These are phyloP conservation scores for Diuraphis noxia DNA, from an alignment of 1,140 invertebrate genomes.

Conservation along the genomic window DNA sequence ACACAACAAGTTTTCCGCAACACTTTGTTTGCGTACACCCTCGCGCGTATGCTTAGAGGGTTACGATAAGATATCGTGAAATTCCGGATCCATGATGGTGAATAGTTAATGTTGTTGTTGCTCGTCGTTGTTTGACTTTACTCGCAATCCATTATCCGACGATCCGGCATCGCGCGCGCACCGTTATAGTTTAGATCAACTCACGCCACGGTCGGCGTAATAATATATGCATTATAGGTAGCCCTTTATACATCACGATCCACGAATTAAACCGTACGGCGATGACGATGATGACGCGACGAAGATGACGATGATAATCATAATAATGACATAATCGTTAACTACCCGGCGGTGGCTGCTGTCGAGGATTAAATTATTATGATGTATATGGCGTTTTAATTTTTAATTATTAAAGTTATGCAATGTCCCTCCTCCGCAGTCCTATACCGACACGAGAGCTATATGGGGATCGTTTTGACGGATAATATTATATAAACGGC, in stretches of 20 bases:
- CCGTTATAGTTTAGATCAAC: too few species aligned
- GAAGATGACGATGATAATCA: background rate
- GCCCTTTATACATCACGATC: background rate
- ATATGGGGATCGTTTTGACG: background rate
- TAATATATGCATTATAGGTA: background rate
- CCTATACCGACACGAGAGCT: background rate
- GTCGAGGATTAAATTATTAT: conserved; percentile 11
- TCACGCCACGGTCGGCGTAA: background rate
- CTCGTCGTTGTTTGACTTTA: background rate
- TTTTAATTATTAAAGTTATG: background rate
- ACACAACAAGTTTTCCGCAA: conserved; percentile 14
- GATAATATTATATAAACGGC: background rate
- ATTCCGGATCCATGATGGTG: background rate
- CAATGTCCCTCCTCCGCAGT: background rate
- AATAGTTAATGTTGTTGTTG: background rate
- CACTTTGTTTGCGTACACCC: background rate
- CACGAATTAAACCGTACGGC: background rate
- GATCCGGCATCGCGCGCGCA: background rate
- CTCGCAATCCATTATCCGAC: background rate
- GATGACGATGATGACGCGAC: background rate
- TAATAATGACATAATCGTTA: background rate
- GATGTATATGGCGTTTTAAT: background rate
- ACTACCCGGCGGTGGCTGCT: background rate
- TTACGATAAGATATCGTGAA: background rate
- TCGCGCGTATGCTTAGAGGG: background rate